Base-by-base conservation (phyloP, 2,888 invertebrate species). In the Nomada hirtipes region DNA sequence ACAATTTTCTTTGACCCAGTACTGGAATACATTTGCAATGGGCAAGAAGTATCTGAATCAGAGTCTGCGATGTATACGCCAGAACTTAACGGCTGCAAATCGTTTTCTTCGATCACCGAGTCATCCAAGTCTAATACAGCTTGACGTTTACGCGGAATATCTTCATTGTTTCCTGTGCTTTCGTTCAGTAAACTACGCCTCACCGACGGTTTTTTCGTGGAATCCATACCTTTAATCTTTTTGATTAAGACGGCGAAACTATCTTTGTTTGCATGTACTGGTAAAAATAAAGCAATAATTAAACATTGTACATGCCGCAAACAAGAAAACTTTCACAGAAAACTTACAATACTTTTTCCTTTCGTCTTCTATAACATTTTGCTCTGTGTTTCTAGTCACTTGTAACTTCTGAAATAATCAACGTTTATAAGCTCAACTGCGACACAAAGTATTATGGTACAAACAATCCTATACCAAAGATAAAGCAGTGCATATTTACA, bases 261-360 rank as follows among this genome's bases (percentile, higher is more conserved):
- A 10, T 86, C 87, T 83, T 93, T 92, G 75, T 94, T 91, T 18
- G 89, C 84, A 77, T 92, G 86, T 79, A 93, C 94, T 94, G 87
- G 55, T 50, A 23, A 57, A 53, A 82, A 79, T 77, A 82, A 36
- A 13, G 69, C 65, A 57, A 68, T 76, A 47, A 67, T 61, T 23
- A 44, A 59, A 44, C 71, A 13, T 13, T n/a, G 65, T 55, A 67
- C 10, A 60, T 29, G 63, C 29, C 44, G 15, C 11, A 23, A 15
- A 18, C 1, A 42, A 69, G 59, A 29, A 80, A 73, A 9, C 9
- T 42, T 9, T 26, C 76, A 75, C 2, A 47, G 29, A 29, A 64
- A 65, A 92, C 93, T 91, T 89, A 94, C 94, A 87, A 88, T 94
- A 94, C 81, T 93, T 91, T 74, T 92, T 92, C 67, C 94, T 93